Evolutionary conservation across 2,888 invertebrate species (phyloP).

Genomic region (Seladonia tumulorum): DNA sequence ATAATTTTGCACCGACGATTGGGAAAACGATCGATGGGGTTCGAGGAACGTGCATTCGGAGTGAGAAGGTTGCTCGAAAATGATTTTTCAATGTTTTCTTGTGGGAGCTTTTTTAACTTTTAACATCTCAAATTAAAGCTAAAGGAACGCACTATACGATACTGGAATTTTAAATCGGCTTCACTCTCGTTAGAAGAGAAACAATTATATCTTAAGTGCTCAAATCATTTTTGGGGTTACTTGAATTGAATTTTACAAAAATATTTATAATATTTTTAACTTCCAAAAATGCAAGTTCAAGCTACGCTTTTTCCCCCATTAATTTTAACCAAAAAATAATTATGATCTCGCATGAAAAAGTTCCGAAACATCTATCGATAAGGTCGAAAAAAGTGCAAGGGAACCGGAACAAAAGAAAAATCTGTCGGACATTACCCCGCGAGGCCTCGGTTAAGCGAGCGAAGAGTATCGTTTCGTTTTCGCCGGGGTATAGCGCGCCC

Average conservation of each 20-base stretch:
- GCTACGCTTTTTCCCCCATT: not conserved
- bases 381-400: not conserved
- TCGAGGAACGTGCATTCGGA: not conserved
- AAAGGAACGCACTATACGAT: not conserved
- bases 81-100: too few species aligned
- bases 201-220: too few species aligned
- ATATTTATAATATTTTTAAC: not conserved
- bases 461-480: slow-evolving; percentile 76
- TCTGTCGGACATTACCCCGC: slow-evolving; percentile 60
- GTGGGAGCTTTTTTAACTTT: too few species aligned
- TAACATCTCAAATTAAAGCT: not conserved
- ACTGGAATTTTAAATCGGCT: too few species aligned
- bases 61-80: not conserved
- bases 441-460: slow-evolving; percentile 60
- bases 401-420: slow-evolving; percentile 15
- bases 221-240: too few species aligned
- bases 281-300: not conserved
- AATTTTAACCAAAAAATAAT: not conserved
- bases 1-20: not conserved
- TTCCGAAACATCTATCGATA: not conserved
- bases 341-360: not conserved
- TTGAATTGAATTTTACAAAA: too few species aligned
- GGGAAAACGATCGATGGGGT: not conserved
- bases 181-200: too few species aligned
- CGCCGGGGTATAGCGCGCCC: slow-evolving; percentile 65